Conservation (phyloP, 2,888 invertebrate species). For the Tenthredo scrophulariae region DNA sequence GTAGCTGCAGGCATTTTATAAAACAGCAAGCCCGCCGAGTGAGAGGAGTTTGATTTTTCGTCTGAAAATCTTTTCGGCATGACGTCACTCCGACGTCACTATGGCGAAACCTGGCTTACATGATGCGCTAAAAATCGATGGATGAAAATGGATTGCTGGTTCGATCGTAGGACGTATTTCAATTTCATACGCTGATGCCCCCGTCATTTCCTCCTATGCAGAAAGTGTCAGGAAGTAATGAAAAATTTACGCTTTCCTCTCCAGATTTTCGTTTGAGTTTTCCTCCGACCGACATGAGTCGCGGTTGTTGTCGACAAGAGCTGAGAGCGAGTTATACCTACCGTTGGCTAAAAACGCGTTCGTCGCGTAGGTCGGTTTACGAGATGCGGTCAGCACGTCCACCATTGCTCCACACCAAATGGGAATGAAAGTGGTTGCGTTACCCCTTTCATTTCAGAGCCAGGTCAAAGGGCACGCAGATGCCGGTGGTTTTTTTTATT, state of each 20-base stretch:
- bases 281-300: not conserved
- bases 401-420: slow-evolving; percentile 22
- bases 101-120: slow-evolving; percentile 54
- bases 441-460: slow-evolving; percentile 33
- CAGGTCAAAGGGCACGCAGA: slow-evolving; percentile 29
- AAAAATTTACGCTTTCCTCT: slow-evolving; percentile 69
- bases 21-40: not conserved
- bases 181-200: slow-evolving; percentile 72
- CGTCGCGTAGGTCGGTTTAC: slow-evolving; percentile 21
- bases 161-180: slow-evolving; percentile 71
- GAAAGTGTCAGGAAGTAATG: slow-evolving; percentile 70
- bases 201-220: slow-evolving; percentile 68
- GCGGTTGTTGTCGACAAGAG: slow-evolving; percentile 17
- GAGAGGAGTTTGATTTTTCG: slow-evolving; percentile 21
- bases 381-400: slow-evolving; percentile 35
- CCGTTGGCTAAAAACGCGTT: not conserved
- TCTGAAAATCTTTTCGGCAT: slow-evolving; percentile 1
- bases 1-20: not conserved
- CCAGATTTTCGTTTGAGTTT: not conserved
- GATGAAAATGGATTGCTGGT: slow-evolving; percentile 63
- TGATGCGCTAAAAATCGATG: slow-evolving; percentile 62
- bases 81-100: slow-evolving; percentile 61
- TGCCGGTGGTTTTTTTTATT: slow-evolving; percentile 26
- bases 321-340: not conserved
- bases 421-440: slow-evolving; percentile 41